A percentile compares a stretch with the other conserved stretches of the same genome.
phyloP scores from a whole-genome alignment of 2,113 vertebrate genomes.

The Megaceryle maxima region DNA sequence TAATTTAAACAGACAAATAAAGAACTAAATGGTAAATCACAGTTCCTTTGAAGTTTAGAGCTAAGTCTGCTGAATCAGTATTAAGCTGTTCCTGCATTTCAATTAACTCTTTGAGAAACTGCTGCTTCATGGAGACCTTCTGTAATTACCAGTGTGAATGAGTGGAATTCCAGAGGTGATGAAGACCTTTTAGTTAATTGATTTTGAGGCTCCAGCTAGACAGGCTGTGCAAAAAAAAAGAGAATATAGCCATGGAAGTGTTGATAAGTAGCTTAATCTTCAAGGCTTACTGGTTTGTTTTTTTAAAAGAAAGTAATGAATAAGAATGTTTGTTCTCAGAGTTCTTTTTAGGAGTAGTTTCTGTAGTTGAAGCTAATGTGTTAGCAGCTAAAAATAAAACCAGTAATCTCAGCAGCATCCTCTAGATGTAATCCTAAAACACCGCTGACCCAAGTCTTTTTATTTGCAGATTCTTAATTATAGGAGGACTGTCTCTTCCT shows the following conservation, averaged over 20 bases:
- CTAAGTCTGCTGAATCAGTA: conserved; percentile 55
- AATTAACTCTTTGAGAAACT: conserved; percentile 61
- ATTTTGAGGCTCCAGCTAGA: conserved; percentile 31
- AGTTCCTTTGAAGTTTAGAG: conserved; percentile 40
- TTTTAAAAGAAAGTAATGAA: not conserved
- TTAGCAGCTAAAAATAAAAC: conserved; percentile 25
- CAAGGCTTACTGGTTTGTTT: conserved; percentile 17
- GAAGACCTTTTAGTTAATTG: conserved; percentile 52
- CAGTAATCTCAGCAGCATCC: not conserved
- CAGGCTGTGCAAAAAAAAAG: not conserved
- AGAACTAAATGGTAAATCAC: conserved; percentile 35
- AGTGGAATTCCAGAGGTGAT: conserved; percentile 42
- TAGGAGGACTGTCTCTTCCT: not conserved
- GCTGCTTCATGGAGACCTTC: conserved; percentile 14
- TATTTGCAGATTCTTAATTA: conserved; percentile 2
- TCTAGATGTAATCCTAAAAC: not conserved
- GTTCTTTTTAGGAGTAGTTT: conserved; percentile 17
- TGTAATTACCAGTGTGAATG: conserved; percentile 45
- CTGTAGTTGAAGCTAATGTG: conserved; percentile 13
- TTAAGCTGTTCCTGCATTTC: conserved; percentile 33
- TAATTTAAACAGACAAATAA: conserved; percentile 58
- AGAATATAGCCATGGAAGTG: not conserved
- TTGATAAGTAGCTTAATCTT: conserved; percentile 48
- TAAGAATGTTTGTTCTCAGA: conserved; percentile 12
- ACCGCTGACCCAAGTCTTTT: not conserved